Evolutionary conservation across 2,888 invertebrate genomes (phyloP), one percentile per base, ranked within the genome.

Genomic region (Drosophila suboccidentalis): DNA sequence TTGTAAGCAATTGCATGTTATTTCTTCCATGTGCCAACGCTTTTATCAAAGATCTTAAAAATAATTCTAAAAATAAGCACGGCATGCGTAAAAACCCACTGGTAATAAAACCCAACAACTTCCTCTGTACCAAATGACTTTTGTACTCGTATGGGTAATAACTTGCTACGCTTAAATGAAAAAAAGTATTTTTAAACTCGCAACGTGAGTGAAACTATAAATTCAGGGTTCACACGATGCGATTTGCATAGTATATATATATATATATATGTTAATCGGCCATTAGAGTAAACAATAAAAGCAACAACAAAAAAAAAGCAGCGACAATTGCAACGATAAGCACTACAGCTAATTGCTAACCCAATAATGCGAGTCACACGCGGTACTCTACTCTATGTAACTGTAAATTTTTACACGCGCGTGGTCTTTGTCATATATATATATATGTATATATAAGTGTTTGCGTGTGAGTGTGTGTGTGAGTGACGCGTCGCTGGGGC

Each of bases 281-380:
- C 58, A 51, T 51, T 64, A 46, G 34, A 38, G 55, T 64, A 51
- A 55, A 49, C 41, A 29, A 47, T 47, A 57, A 58, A 26, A 41
- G 19, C 11, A 46, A 19, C 50, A 49, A 51, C 54, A 55, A 64
- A 51, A 53, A 64, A 47, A 53, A 36, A 26, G 44, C 11, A 32
- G 47, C 34, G 60, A 57, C 44, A 75, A 64, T 34, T 54, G n/a
- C 58, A 54, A 51, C 63, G 47, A 67, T 65, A 67, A 71, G 44
- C 49, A 63, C 60, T 44, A 61, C 8, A 50, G 68, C 80, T 82
- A 82, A 82, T 82, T 82, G 82, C 62, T 82, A 85, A 72, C 82
- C 85, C 77, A 79, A 79, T 82, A 84, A 79, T 72, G 82, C 70
- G 76, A 77, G 82, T 60, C 82, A 78, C 78, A 84, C 82, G 79